Base-by-base conservation (phyloP, 1,140 invertebrate species). In the Ceratosolen fusciceps region DNA sequence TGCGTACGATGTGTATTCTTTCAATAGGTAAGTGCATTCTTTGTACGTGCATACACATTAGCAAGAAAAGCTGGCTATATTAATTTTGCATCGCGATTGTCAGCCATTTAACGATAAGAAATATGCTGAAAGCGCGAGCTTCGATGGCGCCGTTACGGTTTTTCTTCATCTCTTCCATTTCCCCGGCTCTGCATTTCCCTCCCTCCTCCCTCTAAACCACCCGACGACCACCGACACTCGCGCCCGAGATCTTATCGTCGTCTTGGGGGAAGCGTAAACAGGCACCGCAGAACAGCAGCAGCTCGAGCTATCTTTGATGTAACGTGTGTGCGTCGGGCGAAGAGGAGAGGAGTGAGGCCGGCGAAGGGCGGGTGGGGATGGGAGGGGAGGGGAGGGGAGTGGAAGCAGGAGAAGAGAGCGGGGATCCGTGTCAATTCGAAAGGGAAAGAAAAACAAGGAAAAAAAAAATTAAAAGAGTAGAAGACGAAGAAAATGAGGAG, bases 121-220 rank as follows among this genome's bases (percentile, higher is more conserved):
- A 80, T 71, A 74, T 74, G 78, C 72, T 80, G 78, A 80, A 74
- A 47, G 26, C 8, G 60, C 49, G 34, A 79, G 56, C 58, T 49
- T 26, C 49, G 34, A 37, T 54, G 60, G 58, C 71, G 71, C 43
- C 60, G n/a, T 4, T 37, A 49, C 16, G 16, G 0, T 8, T 29
- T 74, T 19, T 74, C 21, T 74, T 24, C 21, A 2, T 29, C 21
- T 31, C 34, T 73, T 29, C 31, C 8, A 56, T 58, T 58, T 56
- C 31, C 26, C 21, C 31, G 7, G 7, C 24, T 58, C 26, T 0
- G 14, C 12, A 10, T 26, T 12, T 70, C 49, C n/a, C n/a, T n/a
- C n/a, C n/a, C n/a, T n/a, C n/a, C n/a, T n/a, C n/a, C n/a, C n/a
- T n/a, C n/a, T n/a, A n/a, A n/a, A n/a, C n/a, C n/a, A n/a, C n/a